Evolutionary conservation across 2,888 invertebrate species (phyloP).

Genomic region (Mythimna loreyi): DNA sequence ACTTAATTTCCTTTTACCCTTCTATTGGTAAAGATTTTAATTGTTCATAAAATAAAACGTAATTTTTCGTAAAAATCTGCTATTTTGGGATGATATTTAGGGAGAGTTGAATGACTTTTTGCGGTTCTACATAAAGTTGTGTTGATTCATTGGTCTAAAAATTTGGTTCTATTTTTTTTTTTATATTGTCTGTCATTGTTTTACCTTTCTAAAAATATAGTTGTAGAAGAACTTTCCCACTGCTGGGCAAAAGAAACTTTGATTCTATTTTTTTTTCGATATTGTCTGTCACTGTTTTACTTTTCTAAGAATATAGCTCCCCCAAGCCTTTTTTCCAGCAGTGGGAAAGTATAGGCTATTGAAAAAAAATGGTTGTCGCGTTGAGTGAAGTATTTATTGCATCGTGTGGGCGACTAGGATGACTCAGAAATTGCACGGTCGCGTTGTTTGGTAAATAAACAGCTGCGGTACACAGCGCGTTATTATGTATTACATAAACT

Average conservation of each 20-base stretch:
- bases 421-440: conserved; percentile 48
- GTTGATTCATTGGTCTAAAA: conserved; percentile 1
- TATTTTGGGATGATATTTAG: conserved; percentile 9
- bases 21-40: conserved; percentile 14
- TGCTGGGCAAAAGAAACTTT: no score
- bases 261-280: no score
- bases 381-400: conserved; percentile 25
- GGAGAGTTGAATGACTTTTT: conserved; percentile 14
- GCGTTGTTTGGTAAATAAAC: conserved; percentile 58
- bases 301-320: no score
- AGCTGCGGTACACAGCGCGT: conserved; percentile 23
- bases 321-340: no score
- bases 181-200: not conserved
- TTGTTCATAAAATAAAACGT: not conserved
- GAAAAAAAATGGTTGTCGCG: no score
- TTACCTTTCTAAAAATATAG: not conserved
- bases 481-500: conserved; percentile 53
- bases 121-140: not conserved
- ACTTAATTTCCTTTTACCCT: conserved; percentile 29
- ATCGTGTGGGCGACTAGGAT: conserved; percentile 42
- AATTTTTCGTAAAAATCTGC: not conserved
- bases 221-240: no score
- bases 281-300: no score
- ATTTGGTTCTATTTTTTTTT: no score
- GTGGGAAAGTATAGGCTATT: no score